A percentile compares a stretch with the other conserved stretches of the same genome.
These are phyloP conservation scores for Bombyx mandarina DNA, from an alignment of 1,140 invertebrate genomes.

Conservation along the genomic window DNA sequence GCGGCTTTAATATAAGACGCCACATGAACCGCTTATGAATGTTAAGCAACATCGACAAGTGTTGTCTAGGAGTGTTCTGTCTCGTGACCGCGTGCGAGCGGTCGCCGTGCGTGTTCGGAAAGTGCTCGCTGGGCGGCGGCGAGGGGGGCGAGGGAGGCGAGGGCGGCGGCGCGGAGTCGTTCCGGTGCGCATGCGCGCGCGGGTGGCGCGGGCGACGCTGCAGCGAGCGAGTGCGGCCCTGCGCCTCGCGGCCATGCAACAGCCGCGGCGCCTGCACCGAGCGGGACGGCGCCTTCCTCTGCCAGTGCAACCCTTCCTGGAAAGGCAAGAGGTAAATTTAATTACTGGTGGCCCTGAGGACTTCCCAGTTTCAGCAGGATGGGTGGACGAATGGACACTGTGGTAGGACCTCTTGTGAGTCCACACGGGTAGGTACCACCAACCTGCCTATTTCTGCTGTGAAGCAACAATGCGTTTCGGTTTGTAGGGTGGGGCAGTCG, in stretches of 20 bases:
- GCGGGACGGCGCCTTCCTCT: slow-evolving; percentile 75
- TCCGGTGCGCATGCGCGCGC: slow-evolving; percentile 73
- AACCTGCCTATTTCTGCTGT: too few species aligned
- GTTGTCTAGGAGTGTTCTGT: slow-evolving; percentile 75
- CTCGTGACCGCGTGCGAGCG: slow-evolving; percentile 79
- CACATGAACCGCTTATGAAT: too few species aligned
- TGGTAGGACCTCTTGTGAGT: too few species aligned
- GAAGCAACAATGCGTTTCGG: too few species aligned
- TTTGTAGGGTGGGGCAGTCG: too few species aligned
- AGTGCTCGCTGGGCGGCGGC: slow-evolving; percentile 70
- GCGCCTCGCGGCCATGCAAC: slow-evolving; percentile 79
- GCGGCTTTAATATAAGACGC: too few species aligned
- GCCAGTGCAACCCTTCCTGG: slow-evolving; percentile 82
- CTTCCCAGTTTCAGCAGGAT: too few species aligned
- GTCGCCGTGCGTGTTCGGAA: slow-evolving; percentile 79
- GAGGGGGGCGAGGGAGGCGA: slow-evolving; percentile 6
- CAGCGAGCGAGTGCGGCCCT: slow-evolving; percentile 76
- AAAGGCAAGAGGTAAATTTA: slow-evolving; percentile 69
- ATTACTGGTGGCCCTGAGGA: too few species aligned
- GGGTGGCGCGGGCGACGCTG: slow-evolving; percentile 79
- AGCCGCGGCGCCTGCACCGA: slow-evolving; percentile 78
- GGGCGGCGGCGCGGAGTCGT: slow-evolving; percentile 19
- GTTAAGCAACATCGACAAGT: too few species aligned
- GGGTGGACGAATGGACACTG: too few species aligned
- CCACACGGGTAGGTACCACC: too few species aligned